Evolutionary conservation across 1,140 invertebrate genomes (phyloP).

Genomic region (Odontomachus brunneus): DNA sequence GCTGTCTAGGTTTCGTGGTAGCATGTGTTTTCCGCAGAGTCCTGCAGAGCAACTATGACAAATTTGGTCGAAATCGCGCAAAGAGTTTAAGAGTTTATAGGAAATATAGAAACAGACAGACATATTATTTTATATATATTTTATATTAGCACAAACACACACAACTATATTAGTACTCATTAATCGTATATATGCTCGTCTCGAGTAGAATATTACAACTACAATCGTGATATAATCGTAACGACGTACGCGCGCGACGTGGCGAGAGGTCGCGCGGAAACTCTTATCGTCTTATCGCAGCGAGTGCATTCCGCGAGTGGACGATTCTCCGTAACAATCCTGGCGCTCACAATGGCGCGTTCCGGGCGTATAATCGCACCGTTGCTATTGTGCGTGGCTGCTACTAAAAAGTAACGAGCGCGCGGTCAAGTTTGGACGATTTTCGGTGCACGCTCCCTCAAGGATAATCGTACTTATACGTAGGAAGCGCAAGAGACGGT

Average conservation of each 20-base stretch:
- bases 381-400: background rate
- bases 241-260: no score
- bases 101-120: no score
- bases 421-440: conserved; percentile 27
- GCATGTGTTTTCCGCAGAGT: no score
- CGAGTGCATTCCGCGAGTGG: background rate
- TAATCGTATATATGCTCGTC: no score
- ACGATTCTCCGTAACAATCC: background rate
- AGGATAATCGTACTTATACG: conserved; percentile 1
- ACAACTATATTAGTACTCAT: no score
- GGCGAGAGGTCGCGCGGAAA: background rate
- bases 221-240: background rate
- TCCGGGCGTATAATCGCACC: background rate
- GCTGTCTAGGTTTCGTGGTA: no score
- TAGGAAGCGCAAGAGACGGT: conserved; percentile 8
- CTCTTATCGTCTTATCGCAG: background rate
- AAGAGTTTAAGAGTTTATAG: no score
- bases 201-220: no score
- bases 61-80: no score
- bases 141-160: no score
- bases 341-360: background rate
- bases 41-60: no score
- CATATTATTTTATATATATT: no score
- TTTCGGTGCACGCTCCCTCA: background rate
- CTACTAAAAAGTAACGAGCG: conserved; percentile 42